Conservation (phyloP, 2,888 invertebrate genomes). For the Chrysolina oricalcia region DNA sequence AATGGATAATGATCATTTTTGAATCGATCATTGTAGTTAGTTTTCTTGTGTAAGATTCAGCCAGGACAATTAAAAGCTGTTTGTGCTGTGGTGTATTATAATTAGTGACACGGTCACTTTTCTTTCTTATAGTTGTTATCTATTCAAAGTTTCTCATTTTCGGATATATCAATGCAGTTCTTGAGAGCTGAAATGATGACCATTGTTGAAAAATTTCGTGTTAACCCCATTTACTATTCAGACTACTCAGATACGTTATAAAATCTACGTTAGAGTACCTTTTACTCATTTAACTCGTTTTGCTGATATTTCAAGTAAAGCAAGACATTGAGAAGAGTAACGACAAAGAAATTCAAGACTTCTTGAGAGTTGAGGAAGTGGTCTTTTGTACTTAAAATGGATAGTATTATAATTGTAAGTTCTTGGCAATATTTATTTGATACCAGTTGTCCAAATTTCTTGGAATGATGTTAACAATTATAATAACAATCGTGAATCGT, state of each 20-base stretch:
- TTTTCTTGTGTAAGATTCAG: not conserved
- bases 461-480: no score
- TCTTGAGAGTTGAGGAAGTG: conserved; percentile 4
- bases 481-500: no score
- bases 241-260: conserved; percentile 78
- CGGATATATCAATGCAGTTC: conserved; percentile 47
- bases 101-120: not conserved
- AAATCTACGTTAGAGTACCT: not conserved
- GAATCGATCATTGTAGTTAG: conserved; percentile 18
- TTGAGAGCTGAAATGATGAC: conserved; percentile 62
- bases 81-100: conserved; percentile 24
- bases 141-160: not conserved
- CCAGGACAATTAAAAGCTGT: conserved; percentile 11
- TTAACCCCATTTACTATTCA: conserved; percentile 80
- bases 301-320: not conserved
- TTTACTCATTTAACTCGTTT: conserved; percentile 43
- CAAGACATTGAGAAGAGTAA: not conserved
- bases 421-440: not conserved
- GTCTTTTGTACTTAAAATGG: conserved; percentile 53
- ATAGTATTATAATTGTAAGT: conserved; percentile 58
- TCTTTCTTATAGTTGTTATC: not conserved
- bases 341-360: not conserved
- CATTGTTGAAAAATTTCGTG: conserved; percentile 72
- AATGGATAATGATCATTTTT: conserved; percentile 23
- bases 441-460: no score